Evolutionary conservation across 1,140 invertebrate species (phyloP), one percentile per base, ranked within the genome.

Genomic region (Diachasmimorpha longicaudata): DNA sequence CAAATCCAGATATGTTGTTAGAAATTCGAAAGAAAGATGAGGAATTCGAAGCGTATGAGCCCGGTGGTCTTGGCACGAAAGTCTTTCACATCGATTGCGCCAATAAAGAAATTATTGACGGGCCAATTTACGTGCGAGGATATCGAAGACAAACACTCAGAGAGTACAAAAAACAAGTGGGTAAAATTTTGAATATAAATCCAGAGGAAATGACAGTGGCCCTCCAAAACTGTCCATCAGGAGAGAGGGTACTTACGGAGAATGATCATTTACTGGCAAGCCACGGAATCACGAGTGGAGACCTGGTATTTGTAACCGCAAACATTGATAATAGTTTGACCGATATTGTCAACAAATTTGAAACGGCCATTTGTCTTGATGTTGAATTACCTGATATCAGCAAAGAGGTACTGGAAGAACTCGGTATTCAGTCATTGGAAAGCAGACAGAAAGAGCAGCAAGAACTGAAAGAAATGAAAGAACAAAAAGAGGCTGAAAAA

Each of bases 21-120:
- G 94, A 96, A 87, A 92, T 93, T 75, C 89, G 91, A 52, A 84
- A 90, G 23, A 90, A 93, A 77, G 91, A 93, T 82, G 89, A 92
- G 78, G 81, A 89, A 76, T 95, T 95, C 82, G 90, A 93, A 79
- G 86, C 87, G 8, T 95, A 95, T 83, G 88, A 90, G 80, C 90
- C 90, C 70, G 92, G 92, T 82, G 78, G 79, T 79, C 85, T 93
- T 13, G 90, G 90, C 48, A 91, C 93, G 77, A 93, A 92, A 86
- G 91, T 94, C 4, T 93, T 90, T 85, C 81, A 91, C 25, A 90
- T 94, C 67, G 91, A 94, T 86, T 77, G 93, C 19, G 85, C 90
- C 44, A 90, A 84, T 37, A 79, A 84, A 67, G 92, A 92, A 82
- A 90, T 93, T 74, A 90, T 95, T 68, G 90, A 92, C 74, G 91